Percentiles rank a stretch among this genome's conserved stretches.
Conservation (phyloP, 2,113 vertebrate species). For the Centrocercus urophasianus region DNA sequence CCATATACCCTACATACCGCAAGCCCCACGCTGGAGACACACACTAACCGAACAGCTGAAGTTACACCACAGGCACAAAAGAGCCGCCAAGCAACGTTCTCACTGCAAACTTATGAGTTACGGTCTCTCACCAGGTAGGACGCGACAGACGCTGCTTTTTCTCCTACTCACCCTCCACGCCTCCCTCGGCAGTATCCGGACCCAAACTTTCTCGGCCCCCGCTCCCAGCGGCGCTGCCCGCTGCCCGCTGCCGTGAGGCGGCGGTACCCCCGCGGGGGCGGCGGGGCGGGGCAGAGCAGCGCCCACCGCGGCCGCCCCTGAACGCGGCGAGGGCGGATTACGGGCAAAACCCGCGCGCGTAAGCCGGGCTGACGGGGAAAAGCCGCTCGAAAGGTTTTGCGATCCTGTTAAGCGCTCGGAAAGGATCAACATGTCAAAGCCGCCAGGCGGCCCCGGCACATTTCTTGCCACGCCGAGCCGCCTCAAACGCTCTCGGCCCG, state of each 20-base stretch:
- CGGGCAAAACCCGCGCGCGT: background rate
- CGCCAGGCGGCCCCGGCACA: background rate
- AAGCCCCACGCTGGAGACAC: background rate
- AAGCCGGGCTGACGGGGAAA: conserved; percentile 22
- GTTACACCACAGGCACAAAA: too few relatives aligned
- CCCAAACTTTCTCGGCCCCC: background rate
- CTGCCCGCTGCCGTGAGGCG: too few relatives aligned
- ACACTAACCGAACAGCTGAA: background rate
- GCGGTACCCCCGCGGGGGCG: too few relatives aligned
- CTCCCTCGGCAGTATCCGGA: background rate
- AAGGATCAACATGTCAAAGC: conserved; percentile 58
- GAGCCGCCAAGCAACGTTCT: background rate
- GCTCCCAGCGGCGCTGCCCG: too few relatives aligned
- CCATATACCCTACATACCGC: too few relatives aligned
- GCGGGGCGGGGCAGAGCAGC: too few relatives aligned
- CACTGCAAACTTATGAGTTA: background rate
- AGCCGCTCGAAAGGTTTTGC: background rate
- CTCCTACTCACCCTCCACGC: background rate
- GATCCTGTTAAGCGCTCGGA: conserved; percentile 66
- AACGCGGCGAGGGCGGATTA: background rate
- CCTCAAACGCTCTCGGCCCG: background rate
- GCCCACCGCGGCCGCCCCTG: too few relatives aligned
- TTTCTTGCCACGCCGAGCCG: background rate
- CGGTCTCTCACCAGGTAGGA: background rate
- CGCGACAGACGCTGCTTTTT: background rate